Evolutionary conservation across 2,888 invertebrate genomes (phyloP), one percentile per base, ranked within the genome.

Genomic region (Pterostichus madidus): DNA sequence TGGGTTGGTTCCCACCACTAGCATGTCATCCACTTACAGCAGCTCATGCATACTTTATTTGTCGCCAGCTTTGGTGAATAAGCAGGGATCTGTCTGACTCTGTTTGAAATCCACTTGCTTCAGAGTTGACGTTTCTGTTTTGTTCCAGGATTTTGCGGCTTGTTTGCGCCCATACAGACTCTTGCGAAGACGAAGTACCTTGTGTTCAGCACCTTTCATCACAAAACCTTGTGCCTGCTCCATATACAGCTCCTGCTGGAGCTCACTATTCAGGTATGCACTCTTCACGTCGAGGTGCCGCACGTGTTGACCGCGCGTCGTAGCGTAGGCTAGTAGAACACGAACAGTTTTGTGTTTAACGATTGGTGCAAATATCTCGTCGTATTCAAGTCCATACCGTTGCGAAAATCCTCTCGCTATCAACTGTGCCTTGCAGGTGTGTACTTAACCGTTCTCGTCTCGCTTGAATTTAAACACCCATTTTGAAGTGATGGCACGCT

Each of bases 231-330:
- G 31, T 59, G 49, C 53, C 79, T 8, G 46, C 52, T 32, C 44
- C 35, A 35, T 83, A 73, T 68, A 56, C 71, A 31, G 44, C 46
- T 44, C 44, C 53, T 86, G 46, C 86, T 81, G 2, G 86, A 80
- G 11, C 84, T 80, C 6, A 15, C 53, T 15, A n/a, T n/a, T n/a
- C n/a, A n/a, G n/a, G n/a, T n/a, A n/a, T n/a, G n/a, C n/a, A n/a
- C n/a, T n/a, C n/a, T n/a, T n/a, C n/a, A n/a, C n/a, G n/a, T n/a
- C n/a, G n/a, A n/a, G n/a, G n/a, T n/a, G n/a, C n/a, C n/a, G n/a
- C n/a, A n/a, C n/a, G n/a, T n/a, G n/a, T n/a, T n/a, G n/a, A n/a
- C n/a, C n/a, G n/a, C n/a, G n/a, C n/a, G n/a, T n/a, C n/a, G n/a
- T n/a, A n/a, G n/a, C n/a, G n/a, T n/a, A n/a, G n/a, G n/a, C n/a